phyloP scores from a whole-genome alignment of 1,140 invertebrate species.

The Matsumurasca onukii region DNA sequence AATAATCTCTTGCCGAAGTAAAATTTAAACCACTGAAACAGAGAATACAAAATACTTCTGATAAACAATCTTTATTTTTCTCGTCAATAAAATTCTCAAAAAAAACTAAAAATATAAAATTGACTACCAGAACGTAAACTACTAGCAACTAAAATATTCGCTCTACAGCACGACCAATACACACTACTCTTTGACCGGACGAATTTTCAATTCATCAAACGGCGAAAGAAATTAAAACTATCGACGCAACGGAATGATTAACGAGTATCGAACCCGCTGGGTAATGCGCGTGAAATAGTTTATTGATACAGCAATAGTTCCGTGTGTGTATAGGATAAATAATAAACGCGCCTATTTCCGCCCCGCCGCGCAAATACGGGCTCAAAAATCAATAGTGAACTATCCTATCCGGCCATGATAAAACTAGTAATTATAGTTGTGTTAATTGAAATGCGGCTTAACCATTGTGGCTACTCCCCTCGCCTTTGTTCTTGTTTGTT shows the following conservation, averaged over 20 bases:
- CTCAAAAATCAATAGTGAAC: not conserved
- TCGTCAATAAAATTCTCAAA: too few species aligned
- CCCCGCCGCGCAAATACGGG: not conserved
- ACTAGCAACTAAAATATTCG: too few species aligned
- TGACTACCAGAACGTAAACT: too few species aligned
- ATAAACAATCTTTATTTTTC: too few species aligned
- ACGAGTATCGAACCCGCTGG: not conserved
- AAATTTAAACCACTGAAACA: too few species aligned
- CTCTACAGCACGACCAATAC: too few species aligned
- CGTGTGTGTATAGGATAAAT: slow-evolving; percentile 18
- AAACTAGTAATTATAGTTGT: slow-evolving; percentile 6
- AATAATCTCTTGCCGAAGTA: too few species aligned
- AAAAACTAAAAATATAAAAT: too few species aligned
- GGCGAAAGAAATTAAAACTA: too few species aligned
- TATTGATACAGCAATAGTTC: slow-evolving; percentile 16
- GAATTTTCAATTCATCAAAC: too few species aligned
- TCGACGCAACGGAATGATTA: not conserved
- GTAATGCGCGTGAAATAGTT: slow-evolving; percentile 10
- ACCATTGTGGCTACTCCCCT: not conserved
- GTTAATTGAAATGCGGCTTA: slow-evolving; percentile 11
- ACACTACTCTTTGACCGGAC: too few species aligned
- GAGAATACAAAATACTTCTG: too few species aligned
- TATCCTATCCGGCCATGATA: slow-evolving; percentile 7
- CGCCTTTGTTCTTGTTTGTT: not conserved
- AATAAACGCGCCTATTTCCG: slow-evolving; percentile 23